Base-by-base conservation (phyloP, 2,888 invertebrate species). In the Lycocerus yunnanus region DNA sequence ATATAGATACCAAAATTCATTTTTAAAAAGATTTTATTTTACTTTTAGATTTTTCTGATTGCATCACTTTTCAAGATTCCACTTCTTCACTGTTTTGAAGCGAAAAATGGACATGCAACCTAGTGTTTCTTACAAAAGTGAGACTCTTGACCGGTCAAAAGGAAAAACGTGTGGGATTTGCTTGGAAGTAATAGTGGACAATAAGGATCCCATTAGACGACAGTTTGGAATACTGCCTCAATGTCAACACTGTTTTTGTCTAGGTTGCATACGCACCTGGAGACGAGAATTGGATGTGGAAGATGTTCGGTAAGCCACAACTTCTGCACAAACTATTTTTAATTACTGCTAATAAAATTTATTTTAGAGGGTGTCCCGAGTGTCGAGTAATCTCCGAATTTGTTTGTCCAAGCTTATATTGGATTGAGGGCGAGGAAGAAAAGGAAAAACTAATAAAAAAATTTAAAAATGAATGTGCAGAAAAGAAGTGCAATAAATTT, bases 181-280 rank as follows among this genome's bases (percentile, higher is more conserved):
- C 84, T 94, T 95, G 87, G 95, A 96, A 84, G 90, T 91, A 10
- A 90, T 93, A 69, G 89, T 93, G 89, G 93, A 93, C 79, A 93
- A 93, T 82, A 86, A 89, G 11, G 88, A 90, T 5, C 86, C 90
- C 2, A 92, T 92, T 83, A 92, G 92, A 77, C 89, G 95, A n/a
- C n/a, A n/a, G 75, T 96, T 96, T 85, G 96, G 96, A n/a, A 94
- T 96, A 80, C 87, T 97, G 78, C 93, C 95, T 27, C 93, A 94
- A 85, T 96, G 96, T 85, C 92, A 91, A 84, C 96, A 96, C 84
- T 92, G 94, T 81, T 96, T 95, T 86, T 96, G 96, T 83, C 87
- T 96, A 72, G 89, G 90, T 73, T 97, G 96, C 84, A 95, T 96
- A 80, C 90, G 95, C 21, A 92, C 92, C 81, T 96, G 96, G 96